A percentile compares a stretch with the other conserved stretches of the same genome.
These are phyloP conservation scores for Sycophila texana DNA, from an alignment of 2,888 invertebrate genomes.

Conservation along the genomic window DNA sequence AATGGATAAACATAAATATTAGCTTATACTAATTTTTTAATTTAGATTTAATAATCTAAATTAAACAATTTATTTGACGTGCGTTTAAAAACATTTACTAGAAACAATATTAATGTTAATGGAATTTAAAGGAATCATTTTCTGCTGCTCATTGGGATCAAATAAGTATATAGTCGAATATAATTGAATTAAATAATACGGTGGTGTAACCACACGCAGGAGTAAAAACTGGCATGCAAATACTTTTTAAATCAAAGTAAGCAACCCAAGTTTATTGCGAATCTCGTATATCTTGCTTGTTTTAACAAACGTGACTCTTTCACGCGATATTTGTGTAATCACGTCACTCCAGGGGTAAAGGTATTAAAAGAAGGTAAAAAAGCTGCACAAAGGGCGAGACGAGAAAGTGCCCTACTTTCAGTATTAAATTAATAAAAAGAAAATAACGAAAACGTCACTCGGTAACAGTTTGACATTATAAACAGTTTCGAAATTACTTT, in stretches of 20 bases:
- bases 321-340: conserved; percentile 42
- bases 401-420: neutral
- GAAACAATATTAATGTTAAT: neutral
- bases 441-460: neutral
- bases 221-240: conserved; percentile 15
- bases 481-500: neutral
- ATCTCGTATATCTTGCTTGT: conserved; percentile 44
- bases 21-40: neutral
- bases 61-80: neutral
- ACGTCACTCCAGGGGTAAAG: neutral
- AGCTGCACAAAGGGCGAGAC: neutral
- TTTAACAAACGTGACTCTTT: conserved; percentile 26
- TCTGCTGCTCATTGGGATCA: neutral
- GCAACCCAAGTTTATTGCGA: conserved; percentile 14
- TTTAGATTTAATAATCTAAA: no score
- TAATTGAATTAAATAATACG: conserved; percentile 45
- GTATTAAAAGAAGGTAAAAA: conserved; percentile 29
- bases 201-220: neutral
- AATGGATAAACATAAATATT: neutral
- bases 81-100: no score
- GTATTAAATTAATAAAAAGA: conserved; percentile 1
- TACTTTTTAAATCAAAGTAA: conserved; percentile 41
- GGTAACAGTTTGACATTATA: neutral
- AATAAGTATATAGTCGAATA: neutral
- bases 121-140: neutral